Percentiles rank a stretch among this genome's conserved stretches.
phyloP scores from a whole-genome alignment of 2,113 vertebrate species.

The Alligator sinensis region DNA sequence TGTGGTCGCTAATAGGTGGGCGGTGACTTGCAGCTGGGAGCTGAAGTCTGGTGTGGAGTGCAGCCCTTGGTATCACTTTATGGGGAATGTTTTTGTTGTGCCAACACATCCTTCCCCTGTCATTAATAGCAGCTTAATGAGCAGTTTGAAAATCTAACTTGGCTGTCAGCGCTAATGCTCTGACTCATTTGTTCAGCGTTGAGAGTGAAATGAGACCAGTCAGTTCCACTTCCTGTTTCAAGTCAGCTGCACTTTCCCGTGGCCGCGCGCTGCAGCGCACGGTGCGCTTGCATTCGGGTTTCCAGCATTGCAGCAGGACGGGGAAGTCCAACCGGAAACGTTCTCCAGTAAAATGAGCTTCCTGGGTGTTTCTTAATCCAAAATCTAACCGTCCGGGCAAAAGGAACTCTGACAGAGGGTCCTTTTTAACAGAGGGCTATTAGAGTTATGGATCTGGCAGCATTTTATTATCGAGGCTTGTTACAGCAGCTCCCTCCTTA shows the following conservation, averaged over 20 bases:
- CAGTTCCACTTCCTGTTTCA: neutral
- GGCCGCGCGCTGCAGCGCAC: neutral
- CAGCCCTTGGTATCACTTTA: accelerated
- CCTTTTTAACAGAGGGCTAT: accelerated
- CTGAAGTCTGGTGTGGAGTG: neutral
- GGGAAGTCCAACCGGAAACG: neutral
- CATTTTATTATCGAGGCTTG: neutral
- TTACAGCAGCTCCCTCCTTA: neutral
- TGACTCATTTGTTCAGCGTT: neutral
- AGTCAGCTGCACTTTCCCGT: accelerated
- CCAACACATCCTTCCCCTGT: neutral
- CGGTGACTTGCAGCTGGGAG: neutral
- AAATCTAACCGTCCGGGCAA: neutral
- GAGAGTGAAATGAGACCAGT: neutral
- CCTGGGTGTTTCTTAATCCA: neutral
- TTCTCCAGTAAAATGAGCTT: neutral
- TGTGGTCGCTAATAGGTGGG: neutral
- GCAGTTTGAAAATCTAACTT: accelerated
- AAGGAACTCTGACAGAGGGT: accelerated
- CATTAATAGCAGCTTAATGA: neutral
- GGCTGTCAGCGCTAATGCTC: neutral
- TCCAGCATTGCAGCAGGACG: neutral
- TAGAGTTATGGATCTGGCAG: neutral
- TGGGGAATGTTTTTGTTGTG: neutral
- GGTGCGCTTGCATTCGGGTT: neutral